Evolutionary conservation across 2,888 invertebrate genomes (phyloP).

Genomic region (Ectemnius cavifrons): DNA sequence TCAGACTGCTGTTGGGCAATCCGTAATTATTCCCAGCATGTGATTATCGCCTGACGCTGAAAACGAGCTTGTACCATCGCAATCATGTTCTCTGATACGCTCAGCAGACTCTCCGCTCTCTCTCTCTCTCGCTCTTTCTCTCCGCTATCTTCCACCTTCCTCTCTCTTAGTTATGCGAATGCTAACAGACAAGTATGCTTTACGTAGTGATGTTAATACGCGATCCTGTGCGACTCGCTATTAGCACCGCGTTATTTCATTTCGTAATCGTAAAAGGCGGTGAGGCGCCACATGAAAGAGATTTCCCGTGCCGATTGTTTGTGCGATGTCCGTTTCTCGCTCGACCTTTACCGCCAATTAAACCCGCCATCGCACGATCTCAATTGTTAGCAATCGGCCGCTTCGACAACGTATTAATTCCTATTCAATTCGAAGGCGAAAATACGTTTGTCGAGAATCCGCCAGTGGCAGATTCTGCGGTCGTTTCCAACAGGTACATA

Average conservation of each 20-base stretch:
- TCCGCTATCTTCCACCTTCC: slow-evolving; percentile 12
- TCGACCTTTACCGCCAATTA: too few species aligned
- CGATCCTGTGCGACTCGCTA: background rate
- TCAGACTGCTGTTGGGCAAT: slow-evolving; percentile 36
- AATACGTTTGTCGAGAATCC: slow-evolving; percentile 1
- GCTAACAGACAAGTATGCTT: slow-evolving; percentile 17
- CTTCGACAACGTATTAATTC: too few species aligned
- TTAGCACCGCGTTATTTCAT: slow-evolving; percentile 16
- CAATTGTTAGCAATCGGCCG: too few species aligned
- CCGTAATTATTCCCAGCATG: slow-evolving; percentile 28
- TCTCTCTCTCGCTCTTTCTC: slow-evolving; percentile 10
- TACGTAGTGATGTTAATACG: slow-evolving; percentile 22
- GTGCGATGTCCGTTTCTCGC: too few species aligned
- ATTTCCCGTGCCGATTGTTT: too few species aligned
- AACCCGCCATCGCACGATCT: too few species aligned
- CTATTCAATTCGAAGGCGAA: background rate
- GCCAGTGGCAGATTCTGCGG: background rate
- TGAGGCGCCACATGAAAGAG: background rate
- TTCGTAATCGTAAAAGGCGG: slow-evolving; percentile 14
- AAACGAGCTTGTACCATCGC: slow-evolving; percentile 16
- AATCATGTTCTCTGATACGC: too few species aligned
- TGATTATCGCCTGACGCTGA: slow-evolving; percentile 35
- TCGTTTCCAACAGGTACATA: slow-evolving; percentile 51
- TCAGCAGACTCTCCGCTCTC: background rate
- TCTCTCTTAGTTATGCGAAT: slow-evolving; percentile 31